Percentiles rank a stretch among this genome's conserved stretches.
Evolutionary conservation across 1,140 invertebrate genomes (phyloP).

Genomic region (Drusus annulatus): DNA sequence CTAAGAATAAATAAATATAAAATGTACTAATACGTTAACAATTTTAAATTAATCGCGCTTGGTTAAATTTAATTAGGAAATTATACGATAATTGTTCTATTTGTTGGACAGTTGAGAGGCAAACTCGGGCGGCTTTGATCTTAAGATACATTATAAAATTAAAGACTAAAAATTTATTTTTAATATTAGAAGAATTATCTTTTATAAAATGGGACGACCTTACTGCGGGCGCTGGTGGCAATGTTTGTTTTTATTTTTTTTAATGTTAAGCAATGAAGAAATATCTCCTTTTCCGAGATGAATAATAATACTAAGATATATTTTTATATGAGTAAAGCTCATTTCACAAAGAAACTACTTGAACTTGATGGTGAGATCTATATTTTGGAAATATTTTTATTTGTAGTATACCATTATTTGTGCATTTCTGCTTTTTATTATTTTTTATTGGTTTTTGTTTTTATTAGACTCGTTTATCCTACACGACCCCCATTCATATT

Average conservation of each 20-base stretch:
- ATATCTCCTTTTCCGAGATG: not conserved
- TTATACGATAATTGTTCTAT: too few relatives aligned
- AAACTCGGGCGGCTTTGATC: not conserved
- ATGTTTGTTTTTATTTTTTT: not conserved
- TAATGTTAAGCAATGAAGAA: constrained; percentile 21
- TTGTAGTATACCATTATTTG: constrained; percentile 56
- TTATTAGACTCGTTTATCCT: constrained; percentile 61
- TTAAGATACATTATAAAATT: not conserved
- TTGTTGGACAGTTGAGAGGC: not conserved
- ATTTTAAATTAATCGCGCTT: too few relatives aligned
- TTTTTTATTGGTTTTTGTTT: constrained; percentile 67
- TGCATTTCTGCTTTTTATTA: constrained; percentile 63
- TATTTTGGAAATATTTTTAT: constrained; percentile 35
- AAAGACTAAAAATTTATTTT: constrained; percentile 9
- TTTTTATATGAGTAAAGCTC: too few relatives aligned
- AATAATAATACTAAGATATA: too few relatives aligned
- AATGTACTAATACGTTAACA: too few relatives aligned
- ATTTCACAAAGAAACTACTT: constrained; percentile 34
- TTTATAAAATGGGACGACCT: not conserved
- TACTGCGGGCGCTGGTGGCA: constrained; percentile 30
- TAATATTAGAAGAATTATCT: not conserved
- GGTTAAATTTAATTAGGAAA: too few relatives aligned
- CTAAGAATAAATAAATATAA: too few relatives aligned
- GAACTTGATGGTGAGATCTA: constrained; percentile 38
- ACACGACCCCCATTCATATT: constrained; percentile 74